Base-by-base conservation (phyloP, 2,797 vertebrate genomes). In the Amniataba percoides region DNA sequence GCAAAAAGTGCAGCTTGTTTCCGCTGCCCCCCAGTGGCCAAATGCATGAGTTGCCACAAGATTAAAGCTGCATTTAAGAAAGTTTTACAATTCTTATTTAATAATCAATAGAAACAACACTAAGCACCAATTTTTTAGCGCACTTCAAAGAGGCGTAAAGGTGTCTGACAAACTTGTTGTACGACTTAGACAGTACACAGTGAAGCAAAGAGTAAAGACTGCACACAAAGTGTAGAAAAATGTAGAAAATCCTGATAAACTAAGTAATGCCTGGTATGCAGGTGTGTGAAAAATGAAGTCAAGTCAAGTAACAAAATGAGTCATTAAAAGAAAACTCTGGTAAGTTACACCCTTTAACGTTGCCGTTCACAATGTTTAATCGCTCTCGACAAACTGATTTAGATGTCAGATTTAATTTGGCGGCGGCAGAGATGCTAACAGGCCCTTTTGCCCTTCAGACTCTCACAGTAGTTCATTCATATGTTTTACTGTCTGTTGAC, bases 391-490 rank as follows among this genome's bases (percentile, higher is more conserved):
- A 43, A 15, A 65, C 68, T 31, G 21, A 1, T n/a, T 40, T 43
- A 43, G n/a, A 58, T 2, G 43, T 36, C 15, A 59, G 19, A 43
- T 46, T 8, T 7, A 25, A 31, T 64, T 67, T 31, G 49, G 57
- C 2, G 0, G 49, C 9, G 51, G 60, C 45, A 45, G 61, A 2
- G 36, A 63, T 39, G 78, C 69, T 62, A 53, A 74, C 57, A 27
- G 68, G 57, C 59, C 23, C n/a, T 27, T 21, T 34, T 45, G 25
- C 34, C 57, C 49, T 18, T 11, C 39, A 58, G 57, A 34, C 1
- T 7, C 56, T 83, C 78, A 88, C 77, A 84, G 80, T 31, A 25
- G 39, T 60, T 66, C 80, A 87, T 88, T 88, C 82, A 87, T 75
- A 14, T 0, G 1, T 52, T 84, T 73, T 42, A 72, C 78, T 48